Evolutionary conservation across 2,113 vertebrate species (phyloP), one percentile per base, ranked within the genome.

Genomic region (Pangasianodon hypophthalmus): DNA sequence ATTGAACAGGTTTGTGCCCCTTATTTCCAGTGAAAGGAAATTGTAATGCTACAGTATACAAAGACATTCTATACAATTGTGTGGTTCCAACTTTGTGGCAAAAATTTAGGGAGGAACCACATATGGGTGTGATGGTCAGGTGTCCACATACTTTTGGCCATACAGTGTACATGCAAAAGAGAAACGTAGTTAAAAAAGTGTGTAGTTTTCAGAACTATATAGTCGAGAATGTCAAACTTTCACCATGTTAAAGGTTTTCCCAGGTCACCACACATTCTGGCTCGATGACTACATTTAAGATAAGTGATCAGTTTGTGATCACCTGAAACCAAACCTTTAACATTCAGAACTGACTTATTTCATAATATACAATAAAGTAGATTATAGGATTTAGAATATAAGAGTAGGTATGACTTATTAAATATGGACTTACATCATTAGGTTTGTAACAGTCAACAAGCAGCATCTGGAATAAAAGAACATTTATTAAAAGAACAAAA

Each of bases 401-500:
- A 46, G 52, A 44, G 32, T 37, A 37, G 37, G 37, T 37, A 37
- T 37, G 37, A 75, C 73, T 89, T 13, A 32, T 84, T 3, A 44
- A 60, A 88, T 48, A 18, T 86, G 41, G 24, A 94, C 95, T 93
- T 92, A 97, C 96, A 94, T 97, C 96, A 18, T 96, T 97, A 91
- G 96, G 96, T 93, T 97, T 97, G 93, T 96, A 97, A 94, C 96
- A 97, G 93, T 96, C 96, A 79, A 96, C 95, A 94, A 97, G 92
- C 92, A 97, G 94, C 91, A 96, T 96, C 96, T 97, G 85, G 64
- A 75, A 29, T 2, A 26, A 62, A 62, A 62, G 6, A 58, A 62
- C 60, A 62, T 62, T 62, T 62, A 56, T 37, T 37, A 37, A 37
- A 37, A 37, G 64, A 75, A 29, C 0, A 26, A 62, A 62, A 62